Evolutionary conservation across 2,888 invertebrate species (phyloP), one percentile per base, ranked within the genome.

Genomic region (Cheilosia variabilis): DNA sequence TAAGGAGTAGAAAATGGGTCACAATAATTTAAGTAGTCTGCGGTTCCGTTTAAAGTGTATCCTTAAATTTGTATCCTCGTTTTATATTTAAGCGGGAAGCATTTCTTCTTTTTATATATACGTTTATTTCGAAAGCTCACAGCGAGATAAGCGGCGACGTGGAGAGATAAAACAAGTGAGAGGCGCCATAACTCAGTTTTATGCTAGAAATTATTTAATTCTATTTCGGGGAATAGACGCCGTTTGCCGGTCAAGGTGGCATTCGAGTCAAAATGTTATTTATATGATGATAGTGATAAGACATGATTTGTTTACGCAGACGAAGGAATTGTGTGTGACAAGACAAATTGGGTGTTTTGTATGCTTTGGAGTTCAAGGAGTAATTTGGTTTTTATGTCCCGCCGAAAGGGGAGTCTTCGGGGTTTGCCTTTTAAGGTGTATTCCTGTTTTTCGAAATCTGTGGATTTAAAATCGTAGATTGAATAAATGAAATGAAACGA

Each of bases 1-100:
- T 78, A 63, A 63, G 57, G 24, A 63, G 22, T 50, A 45, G 69
- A 63, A 78, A 78, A 78, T 78, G 58, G 78, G 78, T 78, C 78
- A 78, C 55, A 58, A 57, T 41, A 63, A 78, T 71, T 55, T 78
- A 65, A 78, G 63, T 71, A 45, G 71, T 78, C 63, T 78, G 78
- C 69, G 60, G 77, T 45, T 53, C 24, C 17, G 19, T 37, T 60
- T 62, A 27, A 45, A 31, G 69, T 66, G 43, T 53, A 53, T 45
- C 24, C 31, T 27, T 52, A 10, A 31, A 43, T 62, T 53, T 63
- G 69, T 53, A 37, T 69, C 62, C n/a, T 34, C 15, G 27, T 62
- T 77, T 69, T 27, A 27, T 52, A 24, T 22, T 50, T 50, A 45
- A 47, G 69, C 22, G 68, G 10, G 37, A 24, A 13, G 5, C 0